Conservation (phyloP, 2,797 vertebrate genomes). For the Lepus oiostolus region DNA sequence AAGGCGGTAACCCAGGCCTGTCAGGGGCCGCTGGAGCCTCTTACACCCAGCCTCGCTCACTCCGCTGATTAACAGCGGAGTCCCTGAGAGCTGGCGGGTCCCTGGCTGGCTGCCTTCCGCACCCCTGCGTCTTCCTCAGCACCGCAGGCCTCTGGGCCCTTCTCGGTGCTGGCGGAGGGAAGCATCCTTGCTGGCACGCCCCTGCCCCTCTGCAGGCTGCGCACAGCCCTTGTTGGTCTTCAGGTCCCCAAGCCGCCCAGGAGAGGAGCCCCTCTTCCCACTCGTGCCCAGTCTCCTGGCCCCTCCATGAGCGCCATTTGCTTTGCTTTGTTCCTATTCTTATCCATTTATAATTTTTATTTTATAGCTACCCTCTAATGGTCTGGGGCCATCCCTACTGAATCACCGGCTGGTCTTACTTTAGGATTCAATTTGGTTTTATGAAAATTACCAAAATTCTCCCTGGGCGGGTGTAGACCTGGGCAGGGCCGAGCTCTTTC, state of each 20-base stretch:
- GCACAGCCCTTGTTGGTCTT: not conserved
- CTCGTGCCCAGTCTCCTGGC: constrained; percentile 59
- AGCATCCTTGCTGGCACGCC: not conserved
- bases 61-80: constrained; percentile 30
- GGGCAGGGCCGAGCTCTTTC: constrained; percentile 77
- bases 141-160: not conserved
- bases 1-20: not conserved
- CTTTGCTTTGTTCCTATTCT: constrained; percentile 85
- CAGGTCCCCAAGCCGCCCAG: not conserved
- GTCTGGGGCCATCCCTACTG: constrained; percentile 80
- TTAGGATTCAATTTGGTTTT: constrained; percentile 85
- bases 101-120: not conserved
- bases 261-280: not conserved
- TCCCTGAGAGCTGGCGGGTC: not conserved
- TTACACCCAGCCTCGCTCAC: not conserved
- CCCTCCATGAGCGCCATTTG: constrained; percentile 80
- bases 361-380: constrained; percentile 83
- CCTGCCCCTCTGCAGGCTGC: not conserved
- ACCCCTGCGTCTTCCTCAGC: not conserved
- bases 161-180: not conserved
- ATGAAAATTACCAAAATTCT: constrained; percentile 84
- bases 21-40: not conserved
- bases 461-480: constrained; percentile 80
- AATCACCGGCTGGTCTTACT: constrained; percentile 83
- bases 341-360: constrained; percentile 85